A percentile compares a stretch with the other conserved stretches of the same genome.
phyloP scores from a whole-genome alignment of 2,888 invertebrate species.

The Cantharis flavilabris region DNA sequence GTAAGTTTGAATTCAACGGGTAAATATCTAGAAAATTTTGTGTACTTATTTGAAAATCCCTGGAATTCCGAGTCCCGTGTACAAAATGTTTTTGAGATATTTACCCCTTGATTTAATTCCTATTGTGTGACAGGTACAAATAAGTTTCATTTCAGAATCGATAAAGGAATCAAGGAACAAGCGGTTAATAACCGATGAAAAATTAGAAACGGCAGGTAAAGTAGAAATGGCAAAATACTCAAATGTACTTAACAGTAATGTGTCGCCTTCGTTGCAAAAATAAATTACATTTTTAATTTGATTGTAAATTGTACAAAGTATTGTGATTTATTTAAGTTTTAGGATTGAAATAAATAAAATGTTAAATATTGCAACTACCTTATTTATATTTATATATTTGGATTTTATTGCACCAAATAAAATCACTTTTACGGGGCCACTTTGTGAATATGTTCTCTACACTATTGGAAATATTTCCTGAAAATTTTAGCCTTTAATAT shows the following conservation, averaged over 20 bases:
- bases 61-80: too few species aligned
- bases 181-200: slow-evolving; percentile 64
- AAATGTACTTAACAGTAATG: slow-evolving; percentile 68
- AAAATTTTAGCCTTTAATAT: too few species aligned
- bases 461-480: too few species aligned
- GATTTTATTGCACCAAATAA: too few species aligned
- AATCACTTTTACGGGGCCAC: too few species aligned
- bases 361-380: too few species aligned
- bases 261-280: slow-evolving; percentile 67
- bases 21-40: too few species aligned
- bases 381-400: too few species aligned
- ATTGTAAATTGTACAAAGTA: background rate
- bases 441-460: too few species aligned
- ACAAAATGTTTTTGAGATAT: too few species aligned
- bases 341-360: background rate
- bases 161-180: slow-evolving; percentile 76
- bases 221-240: slow-evolving; percentile 71
- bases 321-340: background rate
- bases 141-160: slow-evolving; percentile 61
- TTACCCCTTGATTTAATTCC: too few species aligned
- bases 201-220: slow-evolving; percentile 62
- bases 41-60: too few species aligned
- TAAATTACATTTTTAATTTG: background rate
- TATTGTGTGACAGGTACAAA: background rate
- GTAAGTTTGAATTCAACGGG: slow-evolving; percentile 54